A percentile compares a stretch with the other conserved stretches of the same genome.
These are phyloP conservation scores for Sarcophaga caerulescens DNA, from an alignment of 2,888 invertebrate species.

Conservation along the genomic window DNA sequence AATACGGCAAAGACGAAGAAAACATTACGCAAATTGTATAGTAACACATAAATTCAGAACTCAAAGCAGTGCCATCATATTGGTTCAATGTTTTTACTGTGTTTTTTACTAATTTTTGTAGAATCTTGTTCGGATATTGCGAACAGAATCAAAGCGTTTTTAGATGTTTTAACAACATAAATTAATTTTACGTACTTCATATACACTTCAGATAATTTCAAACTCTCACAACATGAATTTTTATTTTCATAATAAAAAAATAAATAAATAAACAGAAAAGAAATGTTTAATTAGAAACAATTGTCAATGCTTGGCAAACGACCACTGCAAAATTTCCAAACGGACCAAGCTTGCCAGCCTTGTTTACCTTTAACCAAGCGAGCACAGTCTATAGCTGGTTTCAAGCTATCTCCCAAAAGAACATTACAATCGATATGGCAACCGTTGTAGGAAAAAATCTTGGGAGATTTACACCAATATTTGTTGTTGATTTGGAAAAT, in stretches of 20 bases:
- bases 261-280: background rate
- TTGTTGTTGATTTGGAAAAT: slow-evolving; percentile 75
- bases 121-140: too few species aligned
- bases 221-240: too few species aligned
- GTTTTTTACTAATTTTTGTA: too few species aligned
- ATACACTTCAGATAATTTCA: too few species aligned
- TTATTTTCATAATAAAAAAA: background rate
- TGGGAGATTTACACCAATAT: slow-evolving; percentile 75
- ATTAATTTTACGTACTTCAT: too few species aligned
- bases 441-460: slow-evolving; percentile 73
- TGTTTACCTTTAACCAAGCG: slow-evolving; percentile 74
- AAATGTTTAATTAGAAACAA: slow-evolving; percentile 73
- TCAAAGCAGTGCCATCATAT: too few species aligned
- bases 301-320: slow-evolving; percentile 72
- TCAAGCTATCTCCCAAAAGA: slow-evolving; percentile 75
- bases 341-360: slow-evolving; percentile 78
- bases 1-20: too few species aligned
- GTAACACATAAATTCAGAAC: too few species aligned
- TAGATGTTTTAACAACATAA: too few species aligned
- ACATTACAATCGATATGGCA: slow-evolving; percentile 74
- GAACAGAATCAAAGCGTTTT: too few species aligned
- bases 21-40: too few species aligned
- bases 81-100: too few species aligned
- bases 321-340: slow-evolving; percentile 74
- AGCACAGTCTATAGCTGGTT: slow-evolving; percentile 74